A percentile compares a stretch with the other conserved stretches of the same genome.
These are phyloP conservation scores for Echiichthys vipera DNA, from an alignment of 2,797 vertebrate genomes.

Conservation along the genomic window DNA sequence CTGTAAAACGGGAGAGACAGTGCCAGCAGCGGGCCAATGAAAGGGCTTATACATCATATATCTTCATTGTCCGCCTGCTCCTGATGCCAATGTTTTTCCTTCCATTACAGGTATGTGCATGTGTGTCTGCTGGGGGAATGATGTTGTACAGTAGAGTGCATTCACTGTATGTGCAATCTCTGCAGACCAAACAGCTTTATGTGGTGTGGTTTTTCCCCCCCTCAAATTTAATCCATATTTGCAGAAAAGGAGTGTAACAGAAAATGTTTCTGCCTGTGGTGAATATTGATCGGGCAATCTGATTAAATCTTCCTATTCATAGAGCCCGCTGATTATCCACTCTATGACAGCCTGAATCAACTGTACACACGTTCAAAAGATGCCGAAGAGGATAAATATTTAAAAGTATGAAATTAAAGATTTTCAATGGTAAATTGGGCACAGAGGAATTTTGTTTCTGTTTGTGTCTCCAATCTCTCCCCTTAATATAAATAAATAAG, in stretches of 20 bases:
- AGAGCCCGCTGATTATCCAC: conserved; percentile 36
- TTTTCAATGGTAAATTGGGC: conserved; percentile 34
- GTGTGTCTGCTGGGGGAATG: conserved; percentile 2
- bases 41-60: conserved; percentile 38
- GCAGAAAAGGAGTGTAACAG: conserved; percentile 14
- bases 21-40: conserved; percentile 26
- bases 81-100: conserved; percentile 43
- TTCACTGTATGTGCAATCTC: conserved; percentile 19
- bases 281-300: conserved; percentile 49
- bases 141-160: background rate
- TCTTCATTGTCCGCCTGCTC: conserved; percentile 53
- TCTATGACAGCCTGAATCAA: conserved; percentile 31
- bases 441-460: conserved; percentile 11
- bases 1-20: conserved; percentile 48
- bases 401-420: conserved; percentile 51
- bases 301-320: conserved; percentile 32
- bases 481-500: conserved; percentile 14
- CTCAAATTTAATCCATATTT: conserved; percentile 30
- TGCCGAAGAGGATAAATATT: conserved; percentile 42
- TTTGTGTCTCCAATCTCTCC: conserved; percentile 1
- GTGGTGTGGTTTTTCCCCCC: background rate
- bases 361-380: conserved; percentile 41
- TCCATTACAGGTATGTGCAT: conserved; percentile 37
- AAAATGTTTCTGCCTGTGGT: conserved; percentile 2
- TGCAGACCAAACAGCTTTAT: conserved; percentile 8